phyloP scores from a whole-genome alignment of 2,888 invertebrate species.

The Lepas anatifera region DNA sequence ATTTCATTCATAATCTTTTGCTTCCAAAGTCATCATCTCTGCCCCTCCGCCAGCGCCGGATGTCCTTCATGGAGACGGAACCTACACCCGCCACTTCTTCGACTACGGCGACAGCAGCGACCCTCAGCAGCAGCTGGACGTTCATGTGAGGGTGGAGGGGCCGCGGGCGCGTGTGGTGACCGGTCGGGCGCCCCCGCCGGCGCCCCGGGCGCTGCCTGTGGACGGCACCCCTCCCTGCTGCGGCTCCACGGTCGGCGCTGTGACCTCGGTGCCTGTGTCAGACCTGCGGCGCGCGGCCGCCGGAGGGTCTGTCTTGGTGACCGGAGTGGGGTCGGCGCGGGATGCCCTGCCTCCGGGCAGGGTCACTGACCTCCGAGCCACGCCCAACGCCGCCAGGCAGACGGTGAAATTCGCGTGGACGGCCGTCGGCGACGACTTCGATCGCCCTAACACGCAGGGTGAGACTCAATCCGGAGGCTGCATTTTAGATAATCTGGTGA shows the following conservation, averaged over 20 bases:
- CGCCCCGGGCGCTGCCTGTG: neutral
- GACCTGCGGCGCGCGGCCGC: neutral
- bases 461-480: too few relatives aligned
- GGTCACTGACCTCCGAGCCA: slow-evolving; percentile 43
- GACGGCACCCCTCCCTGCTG: slow-evolving; percentile 28
- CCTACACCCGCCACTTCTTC: slow-evolving; percentile 49
- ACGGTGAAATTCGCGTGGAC: slow-evolving; percentile 45
- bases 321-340: slow-evolving; percentile 30
- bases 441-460: slow-evolving; percentile 20
- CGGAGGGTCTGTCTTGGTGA: slow-evolving; percentile 5
- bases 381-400: slow-evolving; percentile 37
- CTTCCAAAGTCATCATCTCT: too few relatives aligned
- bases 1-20: too few relatives aligned
- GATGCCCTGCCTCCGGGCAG: slow-evolving; percentile 37
- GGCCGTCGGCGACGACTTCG: slow-evolving; percentile 40
- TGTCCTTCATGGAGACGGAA: slow-evolving; percentile 48
- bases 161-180: slow-evolving; percentile 20
- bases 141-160: slow-evolving; percentile 24
- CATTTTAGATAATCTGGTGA: too few relatives aligned
- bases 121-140: slow-evolving; percentile 28
- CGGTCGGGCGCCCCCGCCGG: too few relatives aligned
- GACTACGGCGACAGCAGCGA: slow-evolving; percentile 26
- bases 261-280: neutral
- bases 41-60: too few relatives aligned
- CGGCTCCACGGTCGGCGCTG: slow-evolving; percentile 18